phyloP scores from a whole-genome alignment of 2,797 vertebrate genomes.

The Lithobates pipiens region DNA sequence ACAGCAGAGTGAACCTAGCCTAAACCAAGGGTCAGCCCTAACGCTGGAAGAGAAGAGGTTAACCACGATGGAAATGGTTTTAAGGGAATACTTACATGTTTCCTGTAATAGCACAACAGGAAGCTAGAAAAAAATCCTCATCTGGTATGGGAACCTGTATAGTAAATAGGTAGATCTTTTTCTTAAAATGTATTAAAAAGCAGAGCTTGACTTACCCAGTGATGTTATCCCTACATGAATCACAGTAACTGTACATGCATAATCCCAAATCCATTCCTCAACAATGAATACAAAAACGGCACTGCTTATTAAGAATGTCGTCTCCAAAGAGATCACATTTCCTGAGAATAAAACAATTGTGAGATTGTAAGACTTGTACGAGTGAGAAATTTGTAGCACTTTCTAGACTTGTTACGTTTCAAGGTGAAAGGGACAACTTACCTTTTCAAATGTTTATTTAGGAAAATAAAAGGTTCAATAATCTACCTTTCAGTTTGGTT shows the following conservation, averaged over 20 bases:
- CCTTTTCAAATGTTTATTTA: too few species aligned
- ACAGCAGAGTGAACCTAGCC: too few species aligned
- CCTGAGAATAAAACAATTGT: slow-evolving; percentile 72
- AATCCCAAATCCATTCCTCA: slow-evolving; percentile 93
- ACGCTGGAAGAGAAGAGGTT: too few species aligned
- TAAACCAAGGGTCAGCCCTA: too few species aligned
- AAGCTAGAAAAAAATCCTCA: neutral
- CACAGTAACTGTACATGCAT: slow-evolving; percentile 86
- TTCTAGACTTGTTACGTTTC: too few species aligned
- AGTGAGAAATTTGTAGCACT: too few species aligned
- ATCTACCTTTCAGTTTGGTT: too few species aligned
- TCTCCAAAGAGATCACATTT: slow-evolving; percentile 85
- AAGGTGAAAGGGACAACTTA: too few species aligned
- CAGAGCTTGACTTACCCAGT: slow-evolving; percentile 71
- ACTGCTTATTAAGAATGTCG: slow-evolving; percentile 83
- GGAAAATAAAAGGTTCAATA: too few species aligned
- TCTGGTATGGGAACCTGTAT: neutral
- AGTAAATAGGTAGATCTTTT: neutral
- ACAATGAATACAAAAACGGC: slow-evolving; percentile 86
- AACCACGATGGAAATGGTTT: too few species aligned
- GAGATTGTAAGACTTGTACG: too few species aligned
- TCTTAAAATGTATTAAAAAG: neutral
- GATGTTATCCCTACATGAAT: slow-evolving; percentile 85
- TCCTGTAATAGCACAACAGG: neutral
- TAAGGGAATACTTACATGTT: neutral